These are phyloP conservation scores for Acleris sparsana DNA, from an alignment of 2,888 invertebrate species.

Conservation along the genomic window DNA sequence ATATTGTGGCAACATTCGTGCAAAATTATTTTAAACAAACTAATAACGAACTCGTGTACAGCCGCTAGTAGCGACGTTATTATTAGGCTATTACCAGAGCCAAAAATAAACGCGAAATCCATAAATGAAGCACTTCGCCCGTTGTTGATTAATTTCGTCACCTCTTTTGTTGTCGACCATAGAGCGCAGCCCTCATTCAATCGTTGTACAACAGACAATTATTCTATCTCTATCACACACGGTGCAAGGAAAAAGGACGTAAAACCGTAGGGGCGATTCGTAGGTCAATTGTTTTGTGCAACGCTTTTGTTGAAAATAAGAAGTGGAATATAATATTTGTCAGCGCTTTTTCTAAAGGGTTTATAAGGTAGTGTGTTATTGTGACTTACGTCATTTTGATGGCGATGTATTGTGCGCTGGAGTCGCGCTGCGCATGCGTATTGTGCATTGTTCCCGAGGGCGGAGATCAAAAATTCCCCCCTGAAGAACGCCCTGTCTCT, in stretches of 20 bases:
- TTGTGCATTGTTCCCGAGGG: constrained; percentile 58
- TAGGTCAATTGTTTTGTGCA: constrained; percentile 66
- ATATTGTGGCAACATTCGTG: no score
- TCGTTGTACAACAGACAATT: constrained; percentile 28
- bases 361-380: not conserved
- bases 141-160: constrained; percentile 71
- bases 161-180: constrained; percentile 62
- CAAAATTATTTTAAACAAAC: no score
- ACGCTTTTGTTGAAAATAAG: constrained; percentile 59
- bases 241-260: constrained; percentile 12
- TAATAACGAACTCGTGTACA: not conserved
- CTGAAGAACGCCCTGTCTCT: constrained; percentile 51
- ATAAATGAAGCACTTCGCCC: constrained; percentile 43
- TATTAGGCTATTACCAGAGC: not conserved
- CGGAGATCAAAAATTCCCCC: constrained; percentile 58
- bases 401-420: constrained; percentile 4
- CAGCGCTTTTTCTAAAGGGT: constrained; percentile 8
- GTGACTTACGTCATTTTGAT: constrained; percentile 44
- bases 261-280: constrained; percentile 38
- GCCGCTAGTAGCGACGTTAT: not conserved
- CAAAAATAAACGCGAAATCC: constrained; percentile 32
- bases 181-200: constrained; percentile 58
- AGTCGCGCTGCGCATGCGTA: constrained; percentile 59
- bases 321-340: constrained; percentile 52
- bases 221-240: constrained; percentile 12